These are phyloP conservation scores for Prunella himalayana DNA, from an alignment of 2,113 vertebrate genomes.

Conservation along the genomic window DNA sequence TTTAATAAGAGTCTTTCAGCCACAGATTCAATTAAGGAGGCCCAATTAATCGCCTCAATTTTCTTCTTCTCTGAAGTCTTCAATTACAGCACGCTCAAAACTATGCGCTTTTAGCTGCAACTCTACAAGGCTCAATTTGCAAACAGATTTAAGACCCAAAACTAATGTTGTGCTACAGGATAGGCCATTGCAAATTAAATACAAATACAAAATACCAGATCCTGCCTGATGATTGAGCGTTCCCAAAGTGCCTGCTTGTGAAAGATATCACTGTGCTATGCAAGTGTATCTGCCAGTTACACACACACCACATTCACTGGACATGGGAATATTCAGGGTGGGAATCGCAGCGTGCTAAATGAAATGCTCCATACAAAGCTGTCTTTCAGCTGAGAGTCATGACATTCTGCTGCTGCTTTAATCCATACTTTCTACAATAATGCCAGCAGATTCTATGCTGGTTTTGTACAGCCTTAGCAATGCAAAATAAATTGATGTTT, in stretches of 20 bases:
- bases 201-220: neutral
- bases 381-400: neutral
- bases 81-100: neutral
- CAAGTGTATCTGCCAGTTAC: neutral
- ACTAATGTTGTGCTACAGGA: neutral
- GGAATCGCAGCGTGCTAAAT: neutral
- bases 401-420: conserved; percentile 18
- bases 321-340: neutral
- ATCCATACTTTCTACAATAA: conserved; percentile 7
- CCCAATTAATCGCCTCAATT: conserved; percentile 24
- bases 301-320: rapidly evolving
- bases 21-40: conserved; percentile 55
- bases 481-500: neutral
- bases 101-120: neutral
- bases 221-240: neutral
- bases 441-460: neutral
- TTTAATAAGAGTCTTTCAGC: conserved; percentile 19
- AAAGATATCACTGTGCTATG: neutral
- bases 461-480: neutral
- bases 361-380: neutral
- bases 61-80: conserved; percentile 9
- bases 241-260: neutral
- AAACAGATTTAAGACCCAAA: neutral
- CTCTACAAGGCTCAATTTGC: neutral
- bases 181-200: neutral